Conservation (phyloP, 1,140 invertebrate genomes). For the Plectrocnemia conspersa region DNA sequence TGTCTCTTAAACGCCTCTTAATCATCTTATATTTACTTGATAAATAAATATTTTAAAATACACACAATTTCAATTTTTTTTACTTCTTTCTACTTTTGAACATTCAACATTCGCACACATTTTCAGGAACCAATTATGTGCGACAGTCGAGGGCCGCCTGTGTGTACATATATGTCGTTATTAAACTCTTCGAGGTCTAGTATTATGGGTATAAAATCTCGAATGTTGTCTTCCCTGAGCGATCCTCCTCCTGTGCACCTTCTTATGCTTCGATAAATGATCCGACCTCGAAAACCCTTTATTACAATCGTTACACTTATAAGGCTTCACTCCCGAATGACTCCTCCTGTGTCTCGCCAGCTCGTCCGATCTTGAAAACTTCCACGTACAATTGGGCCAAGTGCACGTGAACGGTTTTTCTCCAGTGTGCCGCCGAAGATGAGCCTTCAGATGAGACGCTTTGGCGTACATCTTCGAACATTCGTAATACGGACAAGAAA, state of each 20-base stretch:
- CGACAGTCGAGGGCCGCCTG: too few relatives aligned
- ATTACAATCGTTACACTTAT: slow-evolving; percentile 75
- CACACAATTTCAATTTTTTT: too few relatives aligned
- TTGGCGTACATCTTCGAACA: slow-evolving; percentile 83
- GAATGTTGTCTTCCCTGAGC: slow-evolving; percentile 26
- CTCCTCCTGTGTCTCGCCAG: slow-evolving; percentile 76
- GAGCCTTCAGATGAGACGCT: slow-evolving; percentile 90
- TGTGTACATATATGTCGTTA: too few relatives aligned
- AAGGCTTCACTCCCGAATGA: slow-evolving; percentile 81
- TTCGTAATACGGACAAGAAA: slow-evolving; percentile 55
- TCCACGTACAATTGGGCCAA: slow-evolving; percentile 90
- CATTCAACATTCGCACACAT: too few relatives aligned
- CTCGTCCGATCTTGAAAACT: slow-evolving; percentile 91
- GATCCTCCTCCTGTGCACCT: slow-evolving; percentile 68
- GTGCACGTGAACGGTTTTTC: slow-evolving; percentile 90
- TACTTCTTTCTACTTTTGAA: too few relatives aligned
- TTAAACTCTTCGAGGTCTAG: slow-evolving; percentile 27
- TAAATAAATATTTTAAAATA: background rate
- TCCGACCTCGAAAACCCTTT: slow-evolving; percentile 87
- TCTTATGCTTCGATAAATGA: slow-evolving; percentile 84
- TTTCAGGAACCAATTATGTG: too few relatives aligned
- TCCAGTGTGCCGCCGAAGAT: slow-evolving; percentile 86
- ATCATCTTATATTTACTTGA: too few relatives aligned
- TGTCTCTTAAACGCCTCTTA: too few relatives aligned
- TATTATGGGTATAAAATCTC: background rate